Conservation (phyloP, 2,797 vertebrate species). For the Enteromius treurensis region DNA sequence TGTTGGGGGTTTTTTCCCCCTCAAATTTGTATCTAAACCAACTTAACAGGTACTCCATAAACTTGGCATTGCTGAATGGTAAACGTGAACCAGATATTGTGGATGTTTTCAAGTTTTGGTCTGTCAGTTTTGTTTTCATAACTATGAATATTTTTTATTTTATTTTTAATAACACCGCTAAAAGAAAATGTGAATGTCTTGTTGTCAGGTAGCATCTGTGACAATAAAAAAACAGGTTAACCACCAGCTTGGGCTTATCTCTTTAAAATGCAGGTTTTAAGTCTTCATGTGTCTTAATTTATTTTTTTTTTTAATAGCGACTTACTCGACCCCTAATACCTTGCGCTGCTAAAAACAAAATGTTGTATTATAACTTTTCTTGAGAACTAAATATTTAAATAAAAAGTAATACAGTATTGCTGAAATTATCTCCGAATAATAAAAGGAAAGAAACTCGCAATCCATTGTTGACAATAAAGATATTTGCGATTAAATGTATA, state of each 20-base stretch:
- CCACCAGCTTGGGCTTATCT: neutral
- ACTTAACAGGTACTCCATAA: neutral
- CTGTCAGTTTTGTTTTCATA: neutral
- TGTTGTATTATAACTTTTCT: neutral
- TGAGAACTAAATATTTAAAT: neutral
- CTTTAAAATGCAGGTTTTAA: neutral
- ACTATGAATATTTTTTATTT: neutral
- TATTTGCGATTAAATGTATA: neutral
- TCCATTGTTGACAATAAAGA: neutral
- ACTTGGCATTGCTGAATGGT: neutral
- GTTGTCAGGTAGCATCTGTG: neutral
- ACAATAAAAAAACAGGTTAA: slow-evolving; percentile 14
- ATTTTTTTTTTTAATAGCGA: neutral
- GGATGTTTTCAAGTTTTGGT: neutral
- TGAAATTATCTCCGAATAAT: neutral
- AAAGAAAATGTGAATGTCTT: slow-evolving; percentile 13
- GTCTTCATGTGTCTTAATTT: neutral
- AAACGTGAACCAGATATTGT: slow-evolving; percentile 10
- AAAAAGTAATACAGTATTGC: neutral
- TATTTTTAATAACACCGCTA: neutral
- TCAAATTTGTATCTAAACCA: neutral
- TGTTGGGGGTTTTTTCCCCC: neutral
- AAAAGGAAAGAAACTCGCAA: neutral
- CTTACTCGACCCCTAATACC: neutral
- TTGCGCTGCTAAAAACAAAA: neutral